Evolutionary conservation across 2,888 invertebrate genomes (phyloP).

Genomic region (Chymomyza amoena): DNA sequence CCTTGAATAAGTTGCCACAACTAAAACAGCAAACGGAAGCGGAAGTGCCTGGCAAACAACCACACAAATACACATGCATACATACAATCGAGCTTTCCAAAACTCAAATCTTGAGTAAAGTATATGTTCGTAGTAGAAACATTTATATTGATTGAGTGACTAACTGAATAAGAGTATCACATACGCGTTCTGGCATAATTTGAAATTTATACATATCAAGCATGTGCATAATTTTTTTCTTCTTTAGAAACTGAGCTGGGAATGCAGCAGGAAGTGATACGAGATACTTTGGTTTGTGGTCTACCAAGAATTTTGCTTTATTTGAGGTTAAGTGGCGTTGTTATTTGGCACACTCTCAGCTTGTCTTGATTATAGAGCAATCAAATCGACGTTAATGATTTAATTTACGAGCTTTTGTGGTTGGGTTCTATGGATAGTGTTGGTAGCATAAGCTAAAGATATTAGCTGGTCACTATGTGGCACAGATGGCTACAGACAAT

Average conservation of each 20-base stretch:
- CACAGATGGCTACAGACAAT: no score
- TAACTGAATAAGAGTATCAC: slow-evolving; percentile 45
- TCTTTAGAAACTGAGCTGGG: not conserved
- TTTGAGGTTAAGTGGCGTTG: not conserved
- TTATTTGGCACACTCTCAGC: not conserved
- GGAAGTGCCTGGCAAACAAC: slow-evolving; percentile 70
- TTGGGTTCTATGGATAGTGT: slow-evolving; percentile 47
- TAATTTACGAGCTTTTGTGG: slow-evolving; percentile 68
- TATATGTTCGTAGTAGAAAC: not conserved
- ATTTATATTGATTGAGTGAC: slow-evolving; percentile 57
- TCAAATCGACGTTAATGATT: slow-evolving; percentile 72
- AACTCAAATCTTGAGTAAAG: not conserved
- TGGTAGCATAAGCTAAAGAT: not conserved
- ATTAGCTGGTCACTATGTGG: not conserved
- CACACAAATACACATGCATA: slow-evolving; percentile 46
- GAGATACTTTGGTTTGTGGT: not conserved
- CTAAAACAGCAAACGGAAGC: slow-evolving; percentile 43
- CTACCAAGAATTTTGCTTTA: not conserved
- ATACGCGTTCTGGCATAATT: slow-evolving; percentile 10
- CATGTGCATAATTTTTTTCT: not conserved
- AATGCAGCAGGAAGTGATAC: not conserved
- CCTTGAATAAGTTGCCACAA: slow-evolving; percentile 5
- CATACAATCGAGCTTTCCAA: not conserved
- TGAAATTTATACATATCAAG: not conserved
- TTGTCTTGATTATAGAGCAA: slow-evolving; percentile 51